Evolutionary conservation across 2,888 invertebrate species (phyloP).

Genomic region (Ecdyonurus torrentis): DNA sequence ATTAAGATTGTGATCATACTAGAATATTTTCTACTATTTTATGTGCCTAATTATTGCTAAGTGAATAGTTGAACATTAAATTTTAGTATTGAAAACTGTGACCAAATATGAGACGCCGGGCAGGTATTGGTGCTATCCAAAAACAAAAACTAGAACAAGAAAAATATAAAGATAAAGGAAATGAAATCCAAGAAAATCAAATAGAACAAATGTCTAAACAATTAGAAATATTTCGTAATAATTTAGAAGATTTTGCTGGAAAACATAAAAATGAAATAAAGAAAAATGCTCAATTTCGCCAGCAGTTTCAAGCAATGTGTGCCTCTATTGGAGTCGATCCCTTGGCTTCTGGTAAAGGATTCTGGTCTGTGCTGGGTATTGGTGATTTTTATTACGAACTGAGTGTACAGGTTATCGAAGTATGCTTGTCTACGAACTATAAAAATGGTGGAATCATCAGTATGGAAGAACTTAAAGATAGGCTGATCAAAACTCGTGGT

Average conservation of each 20-base stretch:
- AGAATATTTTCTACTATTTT: too few relatives aligned
- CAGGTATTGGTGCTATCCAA: constrained; percentile 77
- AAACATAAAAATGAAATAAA: constrained; percentile 91
- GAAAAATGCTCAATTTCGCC: constrained; percentile 84
- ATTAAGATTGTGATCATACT: too few relatives aligned
- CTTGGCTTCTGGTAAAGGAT: constrained; percentile 86
- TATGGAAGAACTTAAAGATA: constrained; percentile 56
- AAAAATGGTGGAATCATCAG: constrained; percentile 85
- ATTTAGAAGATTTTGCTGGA: constrained; percentile 87
- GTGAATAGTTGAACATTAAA: too few relatives aligned
- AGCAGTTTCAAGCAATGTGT: constrained; percentile 98
- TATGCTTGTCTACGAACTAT: constrained; percentile 86
- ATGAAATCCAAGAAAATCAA: constrained; percentile 81
- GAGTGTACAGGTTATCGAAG: constrained; percentile 94
- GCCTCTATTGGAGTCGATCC: constrained; percentile 98
- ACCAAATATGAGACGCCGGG: constrained; percentile 67
- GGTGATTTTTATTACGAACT: constrained; percentile 99
- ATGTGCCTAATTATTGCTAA: too few relatives aligned
- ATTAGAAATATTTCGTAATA: constrained; percentile 76
- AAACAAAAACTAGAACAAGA: constrained; percentile 75
- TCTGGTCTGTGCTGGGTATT: constrained; percentile 98
- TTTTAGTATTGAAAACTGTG: too few relatives aligned
- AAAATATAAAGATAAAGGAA: constrained; percentile 81
- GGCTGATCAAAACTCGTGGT: constrained; percentile 62
- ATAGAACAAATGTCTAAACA: constrained; percentile 88